Percentiles rank a stretch among this genome's conserved stretches.
These are phyloP conservation scores for Suncus etruscus DNA, from an alignment of 2,113 vertebrate species.

Conservation along the genomic window DNA sequence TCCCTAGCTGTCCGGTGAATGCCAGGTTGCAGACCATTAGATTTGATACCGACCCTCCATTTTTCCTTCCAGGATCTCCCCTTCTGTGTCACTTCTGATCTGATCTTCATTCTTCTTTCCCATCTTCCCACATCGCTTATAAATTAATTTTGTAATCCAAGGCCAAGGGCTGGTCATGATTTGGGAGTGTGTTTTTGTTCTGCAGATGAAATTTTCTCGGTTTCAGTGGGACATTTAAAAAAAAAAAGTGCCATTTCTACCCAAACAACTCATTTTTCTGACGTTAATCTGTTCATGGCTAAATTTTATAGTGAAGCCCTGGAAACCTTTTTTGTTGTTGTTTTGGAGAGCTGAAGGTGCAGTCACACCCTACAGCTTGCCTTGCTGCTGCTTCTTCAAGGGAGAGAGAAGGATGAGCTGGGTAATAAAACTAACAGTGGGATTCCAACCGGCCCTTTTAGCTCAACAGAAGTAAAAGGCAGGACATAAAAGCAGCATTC, in stretches of 20 bases:
- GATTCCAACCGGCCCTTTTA: not conserved
- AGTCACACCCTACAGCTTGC: not conserved
- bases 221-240: not conserved
- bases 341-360: slow-evolving; percentile 34
- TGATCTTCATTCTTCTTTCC: no score
- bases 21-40: no score
- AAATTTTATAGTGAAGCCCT: not conserved
- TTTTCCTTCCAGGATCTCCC: no score
- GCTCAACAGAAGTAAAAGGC: not conserved
- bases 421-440: not conserved
- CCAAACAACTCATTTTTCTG: slow-evolving; percentile 33
- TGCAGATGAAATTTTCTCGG: not conserved
- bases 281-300: not conserved
- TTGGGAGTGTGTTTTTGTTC: no score
- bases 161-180: no score
- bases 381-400: not conserved
- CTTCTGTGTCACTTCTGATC: no score
- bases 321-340: not conserved
- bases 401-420: not conserved
- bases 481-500: not conserved
- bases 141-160: no score
- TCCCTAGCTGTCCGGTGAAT: no score
- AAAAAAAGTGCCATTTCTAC: not conserved
- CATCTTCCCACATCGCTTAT: no score
- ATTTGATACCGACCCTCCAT: no score